Evolutionary conservation across 2,113 vertebrate genomes (phyloP).

Genomic region (Gymnarchus niloticus): DNA sequence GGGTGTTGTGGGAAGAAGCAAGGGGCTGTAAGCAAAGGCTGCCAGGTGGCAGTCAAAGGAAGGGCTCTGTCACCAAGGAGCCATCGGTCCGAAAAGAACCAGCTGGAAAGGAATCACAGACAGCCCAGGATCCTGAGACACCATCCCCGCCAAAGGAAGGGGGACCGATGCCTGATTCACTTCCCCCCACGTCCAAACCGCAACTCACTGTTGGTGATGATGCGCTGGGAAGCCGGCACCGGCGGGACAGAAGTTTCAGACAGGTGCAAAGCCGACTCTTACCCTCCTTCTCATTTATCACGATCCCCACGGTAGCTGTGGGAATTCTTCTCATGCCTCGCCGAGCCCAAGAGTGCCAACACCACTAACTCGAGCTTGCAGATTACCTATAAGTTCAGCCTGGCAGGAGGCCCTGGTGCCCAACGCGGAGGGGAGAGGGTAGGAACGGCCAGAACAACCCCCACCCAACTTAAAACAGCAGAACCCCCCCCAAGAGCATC

Average conservation of each 20-base stretch:
- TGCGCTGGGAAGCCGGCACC: conserved; percentile 22
- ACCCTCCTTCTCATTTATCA: conserved; percentile 32
- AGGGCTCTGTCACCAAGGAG: neutral
- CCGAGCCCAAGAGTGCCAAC: neutral
- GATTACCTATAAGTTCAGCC: neutral
- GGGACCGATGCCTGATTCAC: too few species aligned
- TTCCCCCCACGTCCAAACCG: too few species aligned
- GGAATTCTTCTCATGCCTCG: conserved; percentile 62
- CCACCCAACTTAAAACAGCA: neutral
- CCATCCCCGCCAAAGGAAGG: neutral
- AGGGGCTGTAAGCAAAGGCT: too few species aligned
- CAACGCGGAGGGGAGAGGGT: neutral
- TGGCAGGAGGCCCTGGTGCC: too few species aligned
- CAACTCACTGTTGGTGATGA: neutral
- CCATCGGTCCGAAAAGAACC: neutral
- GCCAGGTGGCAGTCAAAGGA: neutral
- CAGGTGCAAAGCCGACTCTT: conserved; percentile 48
- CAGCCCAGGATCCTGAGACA: neutral
- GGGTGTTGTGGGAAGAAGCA: neutral
- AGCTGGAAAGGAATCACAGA: neutral
- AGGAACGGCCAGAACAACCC: neutral
- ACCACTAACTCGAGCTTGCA: neutral
- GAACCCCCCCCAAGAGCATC: neutral
- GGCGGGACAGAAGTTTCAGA: conserved; percentile 49
- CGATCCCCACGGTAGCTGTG: conserved; percentile 34